Percentiles rank a stretch among this genome's conserved stretches.
Conservation (phyloP, 2,113 vertebrate species). For the Apodemus sylvaticus region DNA sequence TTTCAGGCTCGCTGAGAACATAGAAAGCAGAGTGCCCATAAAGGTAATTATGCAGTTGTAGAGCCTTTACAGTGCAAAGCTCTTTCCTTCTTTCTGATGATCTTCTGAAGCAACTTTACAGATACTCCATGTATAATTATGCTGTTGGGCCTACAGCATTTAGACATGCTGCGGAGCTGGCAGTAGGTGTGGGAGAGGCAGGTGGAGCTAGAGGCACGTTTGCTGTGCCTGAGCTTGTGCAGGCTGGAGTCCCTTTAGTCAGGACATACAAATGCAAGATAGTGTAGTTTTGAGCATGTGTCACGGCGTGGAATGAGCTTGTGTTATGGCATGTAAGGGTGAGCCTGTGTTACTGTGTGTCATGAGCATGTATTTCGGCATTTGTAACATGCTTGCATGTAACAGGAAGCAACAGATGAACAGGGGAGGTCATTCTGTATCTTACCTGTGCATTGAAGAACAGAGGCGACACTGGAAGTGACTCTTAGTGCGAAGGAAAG, state of each 20-base stretch:
- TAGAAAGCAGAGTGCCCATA: neutral
- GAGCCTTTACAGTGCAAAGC: neutral
- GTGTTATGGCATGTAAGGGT: too few species aligned
- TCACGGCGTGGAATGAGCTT: neutral
- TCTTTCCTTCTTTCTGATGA: constrained; percentile 7
- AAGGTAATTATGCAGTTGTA: neutral
- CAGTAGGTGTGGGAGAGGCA: neutral
- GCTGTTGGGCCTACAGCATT: neutral
- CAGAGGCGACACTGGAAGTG: neutral
- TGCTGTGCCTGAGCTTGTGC: neutral
- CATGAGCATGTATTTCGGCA: neutral
- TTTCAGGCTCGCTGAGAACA: neutral
- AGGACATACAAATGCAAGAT: neutral
- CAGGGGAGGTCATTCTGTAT: neutral
- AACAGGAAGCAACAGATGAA: neutral
- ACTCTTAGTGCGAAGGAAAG: neutral
- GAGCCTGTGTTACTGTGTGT: too few species aligned
- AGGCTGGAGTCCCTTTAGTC: neutral
- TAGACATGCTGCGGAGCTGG: neutral
- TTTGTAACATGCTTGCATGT: neutral
- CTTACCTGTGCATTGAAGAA: neutral
- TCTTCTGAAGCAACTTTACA: neutral
- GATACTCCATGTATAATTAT: neutral
- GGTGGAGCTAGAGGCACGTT: neutral
- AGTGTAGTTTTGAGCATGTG: neutral